A percentile compares a stretch with the other conserved stretches of the same genome.
Evolutionary conservation across 23 tunicate species (phyloP).

Genomic region (Clavelina lepadiformis): DNA sequence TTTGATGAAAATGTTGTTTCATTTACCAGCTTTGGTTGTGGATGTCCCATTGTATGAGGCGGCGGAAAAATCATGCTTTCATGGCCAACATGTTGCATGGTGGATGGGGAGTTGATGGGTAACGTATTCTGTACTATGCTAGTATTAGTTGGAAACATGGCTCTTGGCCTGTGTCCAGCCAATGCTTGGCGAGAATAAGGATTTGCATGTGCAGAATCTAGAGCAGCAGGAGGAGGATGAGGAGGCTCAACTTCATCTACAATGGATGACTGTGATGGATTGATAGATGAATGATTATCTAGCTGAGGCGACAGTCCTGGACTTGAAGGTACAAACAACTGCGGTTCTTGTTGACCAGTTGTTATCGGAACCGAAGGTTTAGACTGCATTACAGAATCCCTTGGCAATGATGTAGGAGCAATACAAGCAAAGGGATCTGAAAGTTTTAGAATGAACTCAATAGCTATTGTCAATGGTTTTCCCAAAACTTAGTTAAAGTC

Average conservation of each 20-base stretch:
- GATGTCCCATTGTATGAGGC: neutral
- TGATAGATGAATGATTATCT: neutral
- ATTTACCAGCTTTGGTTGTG: neutral
- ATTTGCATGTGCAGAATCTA: constrained; percentile 10
- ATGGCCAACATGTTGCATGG: constrained; percentile 13
- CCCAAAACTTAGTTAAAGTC: neutral
- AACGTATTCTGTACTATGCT: constrained; percentile 15
- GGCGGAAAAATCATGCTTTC: neutral
- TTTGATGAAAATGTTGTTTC: constrained; percentile 5
- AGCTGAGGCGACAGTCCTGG: constrained; percentile 31
- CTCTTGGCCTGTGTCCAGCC: constrained; percentile 30
- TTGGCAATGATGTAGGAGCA: neutral
- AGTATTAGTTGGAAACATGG: constrained; percentile 58
- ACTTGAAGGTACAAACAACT: constrained; percentile 84
- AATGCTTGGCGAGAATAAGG: constrained; percentile 39
- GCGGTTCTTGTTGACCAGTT: constrained; percentile 69
- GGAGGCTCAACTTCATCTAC: neutral
- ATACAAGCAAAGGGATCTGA: constrained; percentile 71
- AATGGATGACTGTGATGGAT: neutral
- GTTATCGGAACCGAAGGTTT: neutral
- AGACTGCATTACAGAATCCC: neutral
- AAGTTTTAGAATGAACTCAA: neutral
- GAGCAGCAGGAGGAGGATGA: constrained; percentile 11
- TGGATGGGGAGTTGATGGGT: neutral
- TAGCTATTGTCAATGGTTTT: neutral